Evolutionary conservation across 2,888 invertebrate genomes (phyloP), one percentile per base, ranked within the genome.

Genomic region (Alcis repandata): DNA sequence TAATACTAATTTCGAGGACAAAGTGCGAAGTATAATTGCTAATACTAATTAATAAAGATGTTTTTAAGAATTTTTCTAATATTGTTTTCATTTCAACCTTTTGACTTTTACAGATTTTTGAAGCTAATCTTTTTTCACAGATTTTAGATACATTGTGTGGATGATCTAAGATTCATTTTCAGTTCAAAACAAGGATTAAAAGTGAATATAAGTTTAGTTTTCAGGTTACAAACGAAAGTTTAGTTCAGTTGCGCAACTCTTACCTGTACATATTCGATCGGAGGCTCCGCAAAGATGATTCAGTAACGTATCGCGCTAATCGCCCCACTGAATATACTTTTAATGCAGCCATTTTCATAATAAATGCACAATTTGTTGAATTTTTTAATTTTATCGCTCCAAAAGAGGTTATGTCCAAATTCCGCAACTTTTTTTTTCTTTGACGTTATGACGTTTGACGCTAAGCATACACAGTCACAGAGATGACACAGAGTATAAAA

Each of bases 181-280:
- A 51, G 13, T 13, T 36, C 6, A 19, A 51, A 36, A 51, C 10
- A 19, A 13, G 19, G 6, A 36, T 19, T 9, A n/a, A 8, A 36
- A 20, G 41, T 32, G 48, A 20, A 43, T n/a, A 63, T 67, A 51
- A 40, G 0, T 36, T 43, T 63, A 58, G 51, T 58, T 69, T 80
- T 72, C 70, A 80, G 82, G 83, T 84, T 85, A 84, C 79, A 71
- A 67, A 68, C 58, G 69, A 67, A 59, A 75, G 69, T 57, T 74
- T 69, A 76, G 82, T 57, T 74, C 68, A 76, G 82, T 93, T 93
- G 92, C 92, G 92, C 92, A 93, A 92, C 83, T 66, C 52, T 88
- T 90, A 94, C 95, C 94, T 93, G 83, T 87, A 87, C 43, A 91
- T 69, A 81, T 88, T 90, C 17, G 83, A 82, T 67, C 90, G 88